phyloP scores from a whole-genome alignment of 2,797 vertebrate genomes.

The Sus cebifrons region DNA sequence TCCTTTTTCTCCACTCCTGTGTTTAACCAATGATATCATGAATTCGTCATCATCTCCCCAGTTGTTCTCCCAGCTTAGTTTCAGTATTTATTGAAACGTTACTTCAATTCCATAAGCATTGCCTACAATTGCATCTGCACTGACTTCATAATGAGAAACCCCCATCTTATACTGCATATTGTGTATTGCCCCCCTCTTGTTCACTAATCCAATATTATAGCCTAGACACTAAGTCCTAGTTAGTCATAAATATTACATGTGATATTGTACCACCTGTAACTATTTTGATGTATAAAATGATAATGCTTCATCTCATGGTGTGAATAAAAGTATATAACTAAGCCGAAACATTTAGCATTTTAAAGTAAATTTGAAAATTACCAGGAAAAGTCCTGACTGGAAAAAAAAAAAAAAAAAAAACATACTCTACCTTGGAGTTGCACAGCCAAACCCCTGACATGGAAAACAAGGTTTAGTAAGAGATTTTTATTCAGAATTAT shows the following conservation, averaged over 20 bases:
- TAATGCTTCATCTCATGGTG: constrained; percentile 68
- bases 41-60: background rate
- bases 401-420: constrained; percentile 73
- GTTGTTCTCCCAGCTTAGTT: background rate
- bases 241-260: constrained; percentile 65
- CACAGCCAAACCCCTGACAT: background rate
- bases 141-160: background rate
- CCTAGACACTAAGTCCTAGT: constrained; percentile 79
- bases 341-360: background rate
- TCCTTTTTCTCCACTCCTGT: background rate
- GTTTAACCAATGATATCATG: constrained; percentile 4
- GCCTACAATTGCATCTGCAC: background rate
- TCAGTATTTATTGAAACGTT: background rate
- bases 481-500: background rate
- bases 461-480: background rate
- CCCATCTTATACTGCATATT: background rate
- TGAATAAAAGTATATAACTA: constrained; percentile 18
- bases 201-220: constrained; percentile 73
- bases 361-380: constrained; percentile 52
- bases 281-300: constrained; percentile 83
- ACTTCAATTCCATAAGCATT: background rate
- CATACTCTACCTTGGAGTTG: background rate
- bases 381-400: constrained; percentile 78
- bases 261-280: constrained; percentile 71
- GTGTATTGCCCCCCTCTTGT: background rate